These are phyloP conservation scores for Lepidostoma basale DNA, from an alignment of 1,140 invertebrate species.

Conservation along the genomic window DNA sequence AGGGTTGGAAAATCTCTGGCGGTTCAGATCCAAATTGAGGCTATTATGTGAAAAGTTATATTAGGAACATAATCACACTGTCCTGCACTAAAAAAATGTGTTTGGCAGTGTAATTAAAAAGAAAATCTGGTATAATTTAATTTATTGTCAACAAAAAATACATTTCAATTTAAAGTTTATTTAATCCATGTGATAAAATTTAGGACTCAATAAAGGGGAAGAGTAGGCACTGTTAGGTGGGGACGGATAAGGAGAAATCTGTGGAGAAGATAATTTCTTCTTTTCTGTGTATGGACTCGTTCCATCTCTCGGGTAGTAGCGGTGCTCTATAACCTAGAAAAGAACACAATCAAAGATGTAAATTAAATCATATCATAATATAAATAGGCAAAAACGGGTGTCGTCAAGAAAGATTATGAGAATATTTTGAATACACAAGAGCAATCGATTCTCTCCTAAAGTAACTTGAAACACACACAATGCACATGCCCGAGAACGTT, in stretches of 20 bases:
- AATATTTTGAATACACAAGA: too few species aligned
- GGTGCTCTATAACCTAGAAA: constrained; percentile 71
- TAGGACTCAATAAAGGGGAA: constrained; percentile 55
- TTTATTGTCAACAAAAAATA: neutral
- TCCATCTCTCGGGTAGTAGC: constrained; percentile 64
- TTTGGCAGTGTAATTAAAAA: too few species aligned
- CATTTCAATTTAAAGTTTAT: constrained; percentile 2
- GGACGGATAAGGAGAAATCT: constrained; percentile 57
- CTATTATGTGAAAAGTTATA: too few species aligned
- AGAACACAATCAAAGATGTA: neutral
- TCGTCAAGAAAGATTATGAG: too few species aligned
- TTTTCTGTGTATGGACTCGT: constrained; percentile 60
- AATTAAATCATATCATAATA: neutral
- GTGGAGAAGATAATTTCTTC: constrained; percentile 57
- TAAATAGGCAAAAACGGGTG: too few species aligned
- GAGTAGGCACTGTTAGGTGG: constrained; percentile 50
- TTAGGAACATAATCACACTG: too few species aligned
- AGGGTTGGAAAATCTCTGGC: too few species aligned
- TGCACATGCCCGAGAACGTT: too few species aligned
- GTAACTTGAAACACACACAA: too few species aligned
- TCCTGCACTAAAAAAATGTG: too few species aligned
- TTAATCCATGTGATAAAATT: constrained; percentile 67
- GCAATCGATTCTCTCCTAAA: too few species aligned
- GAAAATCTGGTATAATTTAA: neutral
- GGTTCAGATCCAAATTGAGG: too few species aligned